phyloP scores from a whole-genome alignment of 2,113 vertebrate species.

The Zapornia atra region DNA sequence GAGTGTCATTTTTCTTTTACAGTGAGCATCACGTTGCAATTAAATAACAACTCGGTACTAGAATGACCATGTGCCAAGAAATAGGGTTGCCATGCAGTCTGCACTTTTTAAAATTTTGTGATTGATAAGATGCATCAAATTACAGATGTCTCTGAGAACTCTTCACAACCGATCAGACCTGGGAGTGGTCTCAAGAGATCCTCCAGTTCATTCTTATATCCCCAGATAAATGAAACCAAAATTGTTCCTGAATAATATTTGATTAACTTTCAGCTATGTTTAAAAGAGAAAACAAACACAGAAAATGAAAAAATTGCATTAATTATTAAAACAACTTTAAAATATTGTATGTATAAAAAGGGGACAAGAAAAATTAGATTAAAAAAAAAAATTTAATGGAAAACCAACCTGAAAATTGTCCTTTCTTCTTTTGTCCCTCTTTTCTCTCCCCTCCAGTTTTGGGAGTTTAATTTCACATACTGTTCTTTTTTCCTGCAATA shows the following conservation, averaged over 20 bases:
- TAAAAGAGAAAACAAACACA: not conserved
- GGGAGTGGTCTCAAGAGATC: not conserved
- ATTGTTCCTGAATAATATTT: not conserved
- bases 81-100: not conserved
- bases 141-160: not conserved
- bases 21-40: not conserved
- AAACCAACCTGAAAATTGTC: not conserved
- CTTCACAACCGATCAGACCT: not conserved
- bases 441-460: not conserved
- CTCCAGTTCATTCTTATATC: not conserved
- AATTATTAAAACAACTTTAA: not conserved
- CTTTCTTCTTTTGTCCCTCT: not conserved
- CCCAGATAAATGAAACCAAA: not conserved
- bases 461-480: not conserved
- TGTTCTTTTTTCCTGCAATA: not conserved
- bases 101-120: not conserved
- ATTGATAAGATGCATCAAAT: not conserved
- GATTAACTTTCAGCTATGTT: not conserved
- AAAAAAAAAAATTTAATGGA: not conserved
- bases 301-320: not conserved
- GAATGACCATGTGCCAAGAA: not conserved
- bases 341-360: not conserved
- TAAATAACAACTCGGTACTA: not conserved
- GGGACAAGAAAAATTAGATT: not conserved
- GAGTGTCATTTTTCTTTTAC: not conserved